Conservation (phyloP, 2,797 vertebrate species). For the Sebastolobus alascanus region DNA sequence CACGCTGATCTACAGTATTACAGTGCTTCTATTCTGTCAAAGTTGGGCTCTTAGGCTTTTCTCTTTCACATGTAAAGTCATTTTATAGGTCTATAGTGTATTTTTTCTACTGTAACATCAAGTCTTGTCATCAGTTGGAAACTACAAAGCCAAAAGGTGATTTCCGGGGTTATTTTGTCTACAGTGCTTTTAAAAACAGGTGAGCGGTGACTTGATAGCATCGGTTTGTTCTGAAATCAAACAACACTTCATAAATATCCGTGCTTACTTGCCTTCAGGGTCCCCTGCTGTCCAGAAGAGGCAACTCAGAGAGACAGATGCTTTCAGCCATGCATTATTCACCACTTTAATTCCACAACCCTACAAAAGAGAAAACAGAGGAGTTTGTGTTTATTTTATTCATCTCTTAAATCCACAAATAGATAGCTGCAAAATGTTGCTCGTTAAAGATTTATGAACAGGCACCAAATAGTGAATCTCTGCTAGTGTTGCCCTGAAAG, state of each 20-base stretch:
- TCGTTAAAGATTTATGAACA: constrained; percentile 65
- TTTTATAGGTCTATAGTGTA: not conserved
- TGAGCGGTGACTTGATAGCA: constrained; percentile 37
- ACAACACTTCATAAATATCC: constrained; percentile 61
- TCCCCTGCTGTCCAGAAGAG: constrained; percentile 49
- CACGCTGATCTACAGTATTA: not conserved
- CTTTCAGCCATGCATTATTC: constrained; percentile 80
- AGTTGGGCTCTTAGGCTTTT: not conserved
- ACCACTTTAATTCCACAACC: constrained; percentile 68
- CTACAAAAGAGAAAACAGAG: constrained; percentile 63
- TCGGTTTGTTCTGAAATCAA: constrained; percentile 59
- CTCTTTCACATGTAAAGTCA: no score
- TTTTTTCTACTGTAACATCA: not conserved
- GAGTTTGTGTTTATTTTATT: constrained; percentile 73
- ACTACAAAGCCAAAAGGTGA: constrained; percentile 11
- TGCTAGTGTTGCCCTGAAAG: constrained; percentile 25
- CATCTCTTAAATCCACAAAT: constrained; percentile 73
- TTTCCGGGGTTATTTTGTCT: constrained; percentile 2
- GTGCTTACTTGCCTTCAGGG: constrained; percentile 42
- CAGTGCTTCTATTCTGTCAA: not conserved
- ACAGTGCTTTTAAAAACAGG: constrained; percentile 33
- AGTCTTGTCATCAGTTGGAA: not conserved
- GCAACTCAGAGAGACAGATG: constrained; percentile 54
- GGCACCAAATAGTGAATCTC: constrained; percentile 23
- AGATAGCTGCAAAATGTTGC: constrained; percentile 68